Evolutionary conservation across 2,888 invertebrate genomes (phyloP), one percentile per base, ranked within the genome.

Genomic region (Epirrhoe tristata): DNA sequence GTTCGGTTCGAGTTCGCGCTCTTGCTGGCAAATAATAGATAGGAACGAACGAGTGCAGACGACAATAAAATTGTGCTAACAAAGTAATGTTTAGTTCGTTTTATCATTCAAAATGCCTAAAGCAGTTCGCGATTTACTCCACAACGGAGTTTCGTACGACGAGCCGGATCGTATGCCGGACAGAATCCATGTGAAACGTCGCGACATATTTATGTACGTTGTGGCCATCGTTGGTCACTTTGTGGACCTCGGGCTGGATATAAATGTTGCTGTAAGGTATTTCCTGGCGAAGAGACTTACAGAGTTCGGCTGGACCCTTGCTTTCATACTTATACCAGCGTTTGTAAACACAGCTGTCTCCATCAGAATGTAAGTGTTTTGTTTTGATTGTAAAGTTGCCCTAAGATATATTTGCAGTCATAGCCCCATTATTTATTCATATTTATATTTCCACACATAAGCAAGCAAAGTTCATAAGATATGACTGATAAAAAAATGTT

Each of bases 261-360:
- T 96, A 50, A 96, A 96, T 84, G 89, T 97, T 34, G 96, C 96
- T 12, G 93, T 95, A 69, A 92, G 94, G 79, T 96, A 96, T 81
- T 95, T 94, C 72, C 76, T 94, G 67, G 90, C 91, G 31, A 83
- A 86, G 12, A 92, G 95, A 78, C 87, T 93, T 71, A 88, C 89
- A 59, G 96, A 96, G 84, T 97, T 96, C 80, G 91, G 94, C 31
- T 95, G 96, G 87, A 97, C 97, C 0, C 82, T 96, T 54, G 93
- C 93, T 43, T 96, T 97, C 80, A 96, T 97, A 73, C 89, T 96
- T 55, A 84, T 96, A 75, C 97, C 97, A 55, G 96, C 97, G 0
- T 91, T 97, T 71, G 95, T 97, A 34, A 97, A 96, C 83, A 96
- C 96, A 10, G 94, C 95, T 10, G 95, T 97, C 60, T 97, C 96